Base-by-base conservation (phyloP, 2,888 invertebrate genomes). In the Megamerina dolium region DNA sequence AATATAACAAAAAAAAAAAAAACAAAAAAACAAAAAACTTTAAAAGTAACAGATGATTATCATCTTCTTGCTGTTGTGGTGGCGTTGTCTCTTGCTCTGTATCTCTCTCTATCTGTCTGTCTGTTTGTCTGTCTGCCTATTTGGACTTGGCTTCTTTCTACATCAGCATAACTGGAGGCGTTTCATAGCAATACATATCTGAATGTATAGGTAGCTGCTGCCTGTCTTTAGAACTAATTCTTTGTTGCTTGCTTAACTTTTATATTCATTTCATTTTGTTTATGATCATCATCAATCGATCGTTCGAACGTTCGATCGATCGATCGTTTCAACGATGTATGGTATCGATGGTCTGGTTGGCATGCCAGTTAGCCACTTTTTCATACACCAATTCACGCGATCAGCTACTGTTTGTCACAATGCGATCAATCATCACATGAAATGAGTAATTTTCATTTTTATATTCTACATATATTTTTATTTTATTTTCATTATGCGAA, bases 131-230 rank as follows among this genome's bases (percentile, higher is more conserved):
- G 23, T 23, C 10, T 6, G 23, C 23, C 10, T 23, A 8, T 23
- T 8, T 10, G 6, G 8, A 10, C 23, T 23, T 23, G 23, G 23
- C 23, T 10, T 10, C 6, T 23, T 23, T 8, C 23, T 23, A 10
- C 23, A 17, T 12, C 47, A 53, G 54, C 54, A 54, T 56, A 51
- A 52, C 53, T 49, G 47, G 42, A 53, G 52, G 51, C 56, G 53
- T 54, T 52, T 46, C 52, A 45, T 49, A 49, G 49, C 45, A 45
- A 19, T 20, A 23, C 23, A 23, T 23, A 23, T 23, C 10, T 23
- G 23, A n/a, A n/a, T n/a, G n/a, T n/a, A n/a, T n/a, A n/a, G n/a
- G n/a, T n/a, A n/a, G n/a, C n/a, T n/a, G n/a, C n/a, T n/a, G n/a
- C n/a, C n/a, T n/a, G n/a, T n/a, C n/a, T n/a, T n/a, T n/a, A n/a